Base-by-base conservation (phyloP, 2,113 vertebrate species). In the Centropus bengalensis region DNA sequence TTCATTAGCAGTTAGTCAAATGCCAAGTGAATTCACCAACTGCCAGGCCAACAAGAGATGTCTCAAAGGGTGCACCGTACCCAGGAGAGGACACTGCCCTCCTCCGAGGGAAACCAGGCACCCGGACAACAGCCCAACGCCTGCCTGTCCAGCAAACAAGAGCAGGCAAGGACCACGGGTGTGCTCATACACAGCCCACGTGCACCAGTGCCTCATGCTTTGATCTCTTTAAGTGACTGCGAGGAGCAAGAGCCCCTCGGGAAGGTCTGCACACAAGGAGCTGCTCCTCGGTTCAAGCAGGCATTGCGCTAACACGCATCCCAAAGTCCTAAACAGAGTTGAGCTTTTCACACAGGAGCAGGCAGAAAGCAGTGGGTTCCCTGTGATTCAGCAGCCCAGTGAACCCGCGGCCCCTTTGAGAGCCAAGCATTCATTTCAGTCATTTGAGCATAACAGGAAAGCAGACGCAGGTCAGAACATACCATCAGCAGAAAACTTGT, bases 401-500 rank as follows among this genome's bases (percentile, higher is more conserved):
- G 51, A 45, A 58, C 18, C 5, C 59, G 56, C 38, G 6, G 44
- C 30, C 91, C 67, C 44, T 42, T 4, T 32, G 63, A 82, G 63
- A 89, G 76, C 21, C 83, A 11, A 91, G 60, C 54, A 33, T 24
- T 49, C 23, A 32, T 68, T 92, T 81, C 13, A 73, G 88, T 76
- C 17, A 5, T 79, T 82, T 8, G 86, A 86, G 68, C 71, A 66
- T 45, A 66, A 73, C 0, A 73, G 82, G 66, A 86, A 88, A 36
- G 38, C 66, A 84, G 71, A 49, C 17, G 58, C 62, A 82, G 78
- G 79, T 86, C 82, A 94, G 86, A 78, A 38, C 17, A 13, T 14
- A 99, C 99, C 99, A 88, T 99, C 99, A 67, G 99, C 99, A 96
- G 99, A 99, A 97, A 99, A 99, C 97, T 99, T 99, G 75, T 98